Conservation (phyloP, 1,140 invertebrate species). For the Hypsibius dujardini region DNA sequence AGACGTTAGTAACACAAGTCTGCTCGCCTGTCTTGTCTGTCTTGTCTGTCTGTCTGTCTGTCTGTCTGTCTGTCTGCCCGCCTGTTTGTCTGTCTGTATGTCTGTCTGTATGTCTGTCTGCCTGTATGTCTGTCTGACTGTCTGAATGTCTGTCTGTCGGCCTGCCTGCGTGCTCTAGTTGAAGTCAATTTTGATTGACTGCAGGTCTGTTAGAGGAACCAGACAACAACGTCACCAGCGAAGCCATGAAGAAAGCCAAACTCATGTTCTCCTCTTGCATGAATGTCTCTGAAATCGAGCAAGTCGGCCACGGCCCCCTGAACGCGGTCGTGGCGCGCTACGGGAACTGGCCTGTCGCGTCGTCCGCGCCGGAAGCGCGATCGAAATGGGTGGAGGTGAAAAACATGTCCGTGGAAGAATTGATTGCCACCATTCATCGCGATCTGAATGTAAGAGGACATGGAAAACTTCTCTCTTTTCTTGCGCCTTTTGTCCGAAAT, state of each 20-base stretch:
- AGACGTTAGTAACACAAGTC: neutral
- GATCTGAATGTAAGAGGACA: slow-evolving; percentile 43
- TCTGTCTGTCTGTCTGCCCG: too few relatives aligned
- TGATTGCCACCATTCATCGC: slow-evolving; percentile 44
- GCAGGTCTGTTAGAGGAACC: slow-evolving; percentile 51
- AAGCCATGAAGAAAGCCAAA: slow-evolving; percentile 60
- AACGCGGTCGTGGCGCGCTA: slow-evolving; percentile 41
- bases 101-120: too few relatives aligned
- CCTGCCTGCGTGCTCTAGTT: too few relatives aligned
- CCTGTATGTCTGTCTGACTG: too few relatives aligned
- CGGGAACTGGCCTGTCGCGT: slow-evolving; percentile 59
- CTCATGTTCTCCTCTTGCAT: slow-evolving; percentile 66
- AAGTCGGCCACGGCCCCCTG: slow-evolving; percentile 47
- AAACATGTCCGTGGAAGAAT: slow-evolving; percentile 27
- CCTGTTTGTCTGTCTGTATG: too few relatives aligned
- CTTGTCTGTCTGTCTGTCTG: too few relatives aligned
- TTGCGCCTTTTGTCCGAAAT: too few relatives aligned
- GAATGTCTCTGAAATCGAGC: slow-evolving; percentile 55
- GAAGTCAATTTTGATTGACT: slow-evolving; percentile 21
- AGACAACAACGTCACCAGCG: slow-evolving; percentile 43
- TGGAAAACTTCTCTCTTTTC: too few relatives aligned
- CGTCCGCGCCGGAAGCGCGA: slow-evolving; percentile 43
- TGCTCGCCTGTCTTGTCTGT: too few relatives aligned
- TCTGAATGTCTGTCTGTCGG: too few relatives aligned
- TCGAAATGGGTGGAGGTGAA: slow-evolving; percentile 20